These are phyloP conservation scores for Amphiprion ocellaris DNA, from an alignment of 2,113 vertebrate species.

Conservation along the genomic window DNA sequence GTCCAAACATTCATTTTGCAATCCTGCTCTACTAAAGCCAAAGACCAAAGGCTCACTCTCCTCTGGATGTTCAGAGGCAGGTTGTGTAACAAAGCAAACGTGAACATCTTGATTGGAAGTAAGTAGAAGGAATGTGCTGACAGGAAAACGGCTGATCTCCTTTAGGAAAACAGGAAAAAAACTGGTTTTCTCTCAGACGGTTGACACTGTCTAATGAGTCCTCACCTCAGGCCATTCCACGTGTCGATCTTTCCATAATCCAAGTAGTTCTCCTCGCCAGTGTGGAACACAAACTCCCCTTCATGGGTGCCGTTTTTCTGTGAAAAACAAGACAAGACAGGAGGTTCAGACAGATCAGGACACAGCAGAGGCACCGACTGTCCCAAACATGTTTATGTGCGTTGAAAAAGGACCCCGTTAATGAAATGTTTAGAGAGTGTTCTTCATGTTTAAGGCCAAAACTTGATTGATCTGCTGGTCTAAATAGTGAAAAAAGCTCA, in stretches of 20 bases:
- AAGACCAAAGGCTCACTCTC: slow-evolving; percentile 33
- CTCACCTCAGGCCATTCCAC: slow-evolving; percentile 95
- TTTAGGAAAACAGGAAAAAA: background rate
- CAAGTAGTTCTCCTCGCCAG: slow-evolving; percentile 90
- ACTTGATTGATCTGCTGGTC: no score
- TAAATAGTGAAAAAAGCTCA: no score
- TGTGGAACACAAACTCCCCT: slow-evolving; percentile 94
- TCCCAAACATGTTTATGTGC: slow-evolving; percentile 14
- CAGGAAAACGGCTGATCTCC: background rate
- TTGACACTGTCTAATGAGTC: background rate
- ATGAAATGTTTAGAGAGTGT: slow-evolving; percentile 5
- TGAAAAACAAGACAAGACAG: slow-evolving; percentile 28
- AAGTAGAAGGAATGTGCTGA: background rate
- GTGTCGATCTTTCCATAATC: slow-evolving; percentile 94
- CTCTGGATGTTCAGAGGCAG: slow-evolving; percentile 33
- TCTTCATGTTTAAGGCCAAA: no score
- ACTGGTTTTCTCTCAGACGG: background rate
- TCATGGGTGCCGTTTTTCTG: slow-evolving; percentile 97
- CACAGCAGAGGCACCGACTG: background rate
- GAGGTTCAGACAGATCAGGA: slow-evolving; percentile 33
- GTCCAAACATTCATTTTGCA: slow-evolving; percentile 59
- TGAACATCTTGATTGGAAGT: background rate
- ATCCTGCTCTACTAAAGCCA: slow-evolving; percentile 22
- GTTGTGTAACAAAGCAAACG: slow-evolving; percentile 42
- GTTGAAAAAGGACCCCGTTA: background rate